A percentile compares a stretch with the other conserved stretches of the same genome.
Evolutionary conservation across 2,797 vertebrate species (phyloP).

Genomic region (Arrhamphus sclerolepis): DNA sequence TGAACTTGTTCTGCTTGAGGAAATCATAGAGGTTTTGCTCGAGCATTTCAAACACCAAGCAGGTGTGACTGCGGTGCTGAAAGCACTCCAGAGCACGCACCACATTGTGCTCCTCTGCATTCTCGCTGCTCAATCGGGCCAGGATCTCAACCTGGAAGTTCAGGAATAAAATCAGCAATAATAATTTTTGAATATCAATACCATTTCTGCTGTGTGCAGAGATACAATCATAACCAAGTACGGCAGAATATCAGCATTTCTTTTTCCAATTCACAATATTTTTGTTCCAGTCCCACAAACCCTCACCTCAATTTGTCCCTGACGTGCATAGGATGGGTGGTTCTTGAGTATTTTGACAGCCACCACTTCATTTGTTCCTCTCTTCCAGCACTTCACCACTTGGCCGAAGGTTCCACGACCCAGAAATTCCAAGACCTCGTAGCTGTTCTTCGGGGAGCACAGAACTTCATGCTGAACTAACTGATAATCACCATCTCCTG

Average conservation of each 20-base stretch:
- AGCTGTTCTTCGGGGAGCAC: conserved; percentile 93
- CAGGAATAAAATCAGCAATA: neutral
- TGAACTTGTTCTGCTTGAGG: conserved; percentile 98
- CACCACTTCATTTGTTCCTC: conserved; percentile 93
- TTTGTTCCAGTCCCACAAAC: neutral
- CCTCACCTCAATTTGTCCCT: conserved; percentile 95
- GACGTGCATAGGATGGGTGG: conserved; percentile 95
- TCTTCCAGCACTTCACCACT: conserved; percentile 98
- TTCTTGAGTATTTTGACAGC: conserved; percentile 98
- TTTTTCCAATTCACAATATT: too few species aligned
- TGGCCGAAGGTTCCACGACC: conserved; percentile 96
- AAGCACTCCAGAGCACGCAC: conserved; percentile 97
- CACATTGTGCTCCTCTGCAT: conserved; percentile 94
- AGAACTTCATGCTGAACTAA: conserved; percentile 95
- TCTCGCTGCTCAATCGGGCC: conserved; percentile 92
- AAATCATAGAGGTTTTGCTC: conserved; percentile 99
- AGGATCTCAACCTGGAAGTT: conserved; percentile 84
- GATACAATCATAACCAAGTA: neutral
- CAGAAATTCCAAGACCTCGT: conserved; percentile 95
- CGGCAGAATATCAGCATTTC: neutral
- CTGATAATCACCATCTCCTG: conserved; percentile 92
- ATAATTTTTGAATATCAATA: neutral
- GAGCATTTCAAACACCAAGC: conserved; percentile 97
- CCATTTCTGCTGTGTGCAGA: neutral
- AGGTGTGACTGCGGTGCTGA: conserved; percentile 95